Conservation (phyloP, 2,113 vertebrate species). For the Scomber scombrus region DNA sequence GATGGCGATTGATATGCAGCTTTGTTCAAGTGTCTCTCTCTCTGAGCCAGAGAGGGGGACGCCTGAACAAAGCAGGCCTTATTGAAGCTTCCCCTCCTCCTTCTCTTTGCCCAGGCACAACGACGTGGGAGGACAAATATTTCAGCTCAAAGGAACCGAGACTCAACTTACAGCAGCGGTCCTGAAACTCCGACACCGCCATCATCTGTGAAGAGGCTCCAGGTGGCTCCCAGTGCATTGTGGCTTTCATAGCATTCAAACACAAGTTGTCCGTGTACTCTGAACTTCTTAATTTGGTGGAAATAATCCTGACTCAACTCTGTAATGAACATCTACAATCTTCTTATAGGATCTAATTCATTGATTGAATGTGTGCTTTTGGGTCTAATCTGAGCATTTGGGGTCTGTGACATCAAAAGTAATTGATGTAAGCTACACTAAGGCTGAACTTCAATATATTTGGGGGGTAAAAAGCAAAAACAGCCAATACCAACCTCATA, state of each 20-base stretch:
- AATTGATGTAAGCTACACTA: too few species aligned
- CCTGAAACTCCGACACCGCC: constrained; percentile 18
- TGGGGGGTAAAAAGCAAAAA: too few species aligned
- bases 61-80: constrained; percentile 80
- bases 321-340: neutral
- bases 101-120: constrained; percentile 58
- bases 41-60: constrained; percentile 54
- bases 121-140: constrained; percentile 81
- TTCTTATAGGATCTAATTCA: neutral
- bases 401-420: neutral
- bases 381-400: neutral
- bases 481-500: too few species aligned
- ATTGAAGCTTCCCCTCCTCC: constrained; percentile 74
- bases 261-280: neutral
- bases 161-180: constrained; percentile 24
- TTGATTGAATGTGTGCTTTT: neutral
- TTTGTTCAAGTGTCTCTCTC: constrained; percentile 73
- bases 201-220: constrained; percentile 7
- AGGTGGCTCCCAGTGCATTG: constrained; percentile 31
- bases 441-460: too few species aligned
- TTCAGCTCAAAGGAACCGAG: constrained; percentile 59
- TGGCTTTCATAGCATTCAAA: neutral
- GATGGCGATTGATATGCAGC: constrained; percentile 79
- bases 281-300: neutral
- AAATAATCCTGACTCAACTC: neutral